Evolutionary conservation across 2,888 invertebrate species (phyloP), one percentile per base, ranked within the genome.

Genomic region (Helicoverpa assulta): DNA sequence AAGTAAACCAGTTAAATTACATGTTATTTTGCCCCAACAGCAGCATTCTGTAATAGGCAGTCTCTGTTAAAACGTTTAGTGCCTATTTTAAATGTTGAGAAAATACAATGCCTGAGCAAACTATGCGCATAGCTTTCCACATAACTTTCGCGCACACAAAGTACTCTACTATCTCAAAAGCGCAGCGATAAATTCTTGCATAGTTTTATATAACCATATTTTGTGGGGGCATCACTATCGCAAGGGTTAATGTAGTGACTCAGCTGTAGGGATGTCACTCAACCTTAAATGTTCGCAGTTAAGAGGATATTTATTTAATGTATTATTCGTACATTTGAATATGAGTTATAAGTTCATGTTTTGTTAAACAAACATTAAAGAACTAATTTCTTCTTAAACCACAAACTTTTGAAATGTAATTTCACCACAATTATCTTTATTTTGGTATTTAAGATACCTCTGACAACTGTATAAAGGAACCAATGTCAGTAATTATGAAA

Each of bases 171-270:
- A 18, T 37, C 47, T 47, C 12, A 37, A 51, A 14, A 59, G 18
- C 50, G 14, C 18, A 51, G 21, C 33, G 37, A 37, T 47, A 47
- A 47, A 47, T 47, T 47, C 47, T 47, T 64, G 59, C 59, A 50
- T 47, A 59, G 50, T 59, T 59, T 50, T 29, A 50, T 50, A 59
- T 50, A 50, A 47, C 47, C 47, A n/a, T 47, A 47, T n/a, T 47
- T 47, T 16, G 16, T 16, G 47, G n/a, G 47, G 5, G 47, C 47
- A 47, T 47, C 58, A 64, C 50, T 58, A 50, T 50, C 58, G 33
- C 5, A n/a, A 58, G 6, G 59, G 21, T 51, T 59, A 57, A 51
- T 51, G 21, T 64, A 59, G n/a, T 50, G 37, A 4, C 64, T 50
- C 33, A 21, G 1, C 8, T 50, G n/a, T n/a, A 50, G 47, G 58